Percentiles rank a stretch among this genome's conserved stretches.
Conservation (phyloP, 2,888 invertebrate species). For the Teinopalpus imperialis region DNA sequence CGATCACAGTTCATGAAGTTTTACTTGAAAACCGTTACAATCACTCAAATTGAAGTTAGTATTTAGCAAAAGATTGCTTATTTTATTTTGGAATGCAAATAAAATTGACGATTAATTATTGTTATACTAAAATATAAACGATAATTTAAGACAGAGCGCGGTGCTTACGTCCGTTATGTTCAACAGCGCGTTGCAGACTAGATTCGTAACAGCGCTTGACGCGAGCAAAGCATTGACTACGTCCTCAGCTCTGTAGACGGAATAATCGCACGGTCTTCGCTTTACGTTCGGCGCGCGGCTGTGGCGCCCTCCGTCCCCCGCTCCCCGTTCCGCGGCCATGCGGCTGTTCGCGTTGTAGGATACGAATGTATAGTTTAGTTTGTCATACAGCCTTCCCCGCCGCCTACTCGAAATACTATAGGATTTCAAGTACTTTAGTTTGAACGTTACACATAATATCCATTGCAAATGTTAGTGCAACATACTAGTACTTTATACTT, state of each 20-base stretch:
- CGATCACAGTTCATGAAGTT: conserved; percentile 67
- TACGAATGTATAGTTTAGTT: conserved; percentile 27
- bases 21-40: conserved; percentile 34
- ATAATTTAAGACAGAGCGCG: conserved; percentile 39
- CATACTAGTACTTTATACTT: neutral
- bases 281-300: conserved; percentile 42
- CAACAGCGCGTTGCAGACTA: conserved; percentile 71
- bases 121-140: conserved; percentile 48
- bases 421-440: conserved; percentile 21
- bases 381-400: conserved; percentile 31
- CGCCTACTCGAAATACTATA: conserved; percentile 32
- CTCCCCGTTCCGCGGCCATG: conserved; percentile 31
- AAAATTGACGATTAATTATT: conserved; percentile 31
- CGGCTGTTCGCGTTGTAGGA: conserved; percentile 35
- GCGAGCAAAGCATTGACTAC: conserved; percentile 63
- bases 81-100: conserved; percentile 54
- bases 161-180: conserved; percentile 53
- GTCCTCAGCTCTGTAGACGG: conserved; percentile 69
- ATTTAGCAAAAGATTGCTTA: conserved; percentile 31
- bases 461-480: conserved; percentile 10
- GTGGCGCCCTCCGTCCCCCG: conserved; percentile 39
- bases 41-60: conserved; percentile 30
- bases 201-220: conserved; percentile 46
- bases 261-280: conserved; percentile 62
- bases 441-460: conserved; percentile 14